Percentiles rank a stretch among this genome's conserved stretches.
phyloP scores from a whole-genome alignment of 1,140 invertebrate species.

The Cataglyphis hispanica region DNA sequence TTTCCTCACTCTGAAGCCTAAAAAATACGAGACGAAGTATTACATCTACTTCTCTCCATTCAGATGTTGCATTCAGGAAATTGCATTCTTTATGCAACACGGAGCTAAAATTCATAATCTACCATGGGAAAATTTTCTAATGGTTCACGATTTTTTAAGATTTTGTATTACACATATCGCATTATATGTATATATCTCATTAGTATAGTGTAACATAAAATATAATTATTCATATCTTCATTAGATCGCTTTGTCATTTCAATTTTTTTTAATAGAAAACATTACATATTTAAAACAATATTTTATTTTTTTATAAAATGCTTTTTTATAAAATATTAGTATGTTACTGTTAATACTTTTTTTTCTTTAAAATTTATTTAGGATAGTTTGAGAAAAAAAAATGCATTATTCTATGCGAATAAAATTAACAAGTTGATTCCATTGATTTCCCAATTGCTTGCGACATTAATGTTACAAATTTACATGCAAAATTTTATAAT shows the following conservation, averaged over 20 bases:
- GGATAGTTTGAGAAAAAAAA: background rate
- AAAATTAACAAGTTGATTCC: background rate
- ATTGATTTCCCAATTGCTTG: slow-evolving; percentile 15
- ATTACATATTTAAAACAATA: background rate
- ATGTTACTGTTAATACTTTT: background rate
- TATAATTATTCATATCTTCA: no score
- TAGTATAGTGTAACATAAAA: background rate
- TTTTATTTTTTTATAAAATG: background rate
- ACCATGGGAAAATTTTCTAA: background rate
- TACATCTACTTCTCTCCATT: background rate
- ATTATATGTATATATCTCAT: background rate
- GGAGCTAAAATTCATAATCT: slow-evolving; percentile 2
- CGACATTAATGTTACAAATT: background rate
- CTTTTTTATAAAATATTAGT: background rate
- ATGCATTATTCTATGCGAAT: background rate
- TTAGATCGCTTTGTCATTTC: background rate
- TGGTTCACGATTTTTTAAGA: background rate
- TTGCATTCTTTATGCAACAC: background rate
- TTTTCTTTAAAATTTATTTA: background rate
- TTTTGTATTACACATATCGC: background rate
- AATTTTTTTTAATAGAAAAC: no score
- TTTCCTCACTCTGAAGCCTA: background rate
- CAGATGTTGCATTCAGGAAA: background rate
- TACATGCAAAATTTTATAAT: background rate
- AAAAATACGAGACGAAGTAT: background rate